Evolutionary conservation across 2,797 vertebrate species (phyloP).

Genomic region (Micropoecilia bifurca): DNA sequence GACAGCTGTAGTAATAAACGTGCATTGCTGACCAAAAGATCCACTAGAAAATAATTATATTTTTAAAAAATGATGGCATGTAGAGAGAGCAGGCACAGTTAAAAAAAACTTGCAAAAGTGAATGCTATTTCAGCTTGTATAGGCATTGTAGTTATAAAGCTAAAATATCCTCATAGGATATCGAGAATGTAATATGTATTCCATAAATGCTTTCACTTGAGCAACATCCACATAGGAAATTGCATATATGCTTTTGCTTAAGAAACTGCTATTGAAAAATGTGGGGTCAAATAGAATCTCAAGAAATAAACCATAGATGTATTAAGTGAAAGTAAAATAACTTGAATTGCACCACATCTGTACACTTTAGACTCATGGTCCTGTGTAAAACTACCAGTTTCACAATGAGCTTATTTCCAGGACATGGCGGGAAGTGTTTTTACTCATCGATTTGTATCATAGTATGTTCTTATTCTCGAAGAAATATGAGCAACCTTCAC

Average conservation of each 20-base stretch:
- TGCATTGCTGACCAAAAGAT: background rate
- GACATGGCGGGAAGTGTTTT: constrained; percentile 43
- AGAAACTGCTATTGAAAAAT: background rate
- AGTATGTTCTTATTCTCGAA: background rate
- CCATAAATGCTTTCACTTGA: background rate
- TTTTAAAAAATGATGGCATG: background rate
- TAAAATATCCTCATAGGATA: constrained; percentile 6
- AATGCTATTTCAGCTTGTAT: background rate
- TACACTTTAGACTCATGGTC: background rate
- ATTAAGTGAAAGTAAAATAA: background rate
- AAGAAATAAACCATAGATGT: background rate
- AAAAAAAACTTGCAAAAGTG: background rate
- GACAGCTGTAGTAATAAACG: background rate
- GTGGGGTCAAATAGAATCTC: background rate
- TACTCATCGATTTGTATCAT: constrained; percentile 27
- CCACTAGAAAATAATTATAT: background rate
- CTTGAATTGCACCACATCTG: background rate
- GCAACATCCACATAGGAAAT: background rate
- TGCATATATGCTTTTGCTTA: background rate
- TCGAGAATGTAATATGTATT: background rate
- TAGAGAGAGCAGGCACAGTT: background rate
- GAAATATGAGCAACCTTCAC: constrained; percentile 42
- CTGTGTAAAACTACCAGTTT: background rate
- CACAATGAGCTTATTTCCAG: constrained; percentile 4
- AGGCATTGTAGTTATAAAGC: background rate